These are phyloP conservation scores for Sinelater perroti DNA, from an alignment of 2,888 invertebrate genomes.

Conservation along the genomic window DNA sequence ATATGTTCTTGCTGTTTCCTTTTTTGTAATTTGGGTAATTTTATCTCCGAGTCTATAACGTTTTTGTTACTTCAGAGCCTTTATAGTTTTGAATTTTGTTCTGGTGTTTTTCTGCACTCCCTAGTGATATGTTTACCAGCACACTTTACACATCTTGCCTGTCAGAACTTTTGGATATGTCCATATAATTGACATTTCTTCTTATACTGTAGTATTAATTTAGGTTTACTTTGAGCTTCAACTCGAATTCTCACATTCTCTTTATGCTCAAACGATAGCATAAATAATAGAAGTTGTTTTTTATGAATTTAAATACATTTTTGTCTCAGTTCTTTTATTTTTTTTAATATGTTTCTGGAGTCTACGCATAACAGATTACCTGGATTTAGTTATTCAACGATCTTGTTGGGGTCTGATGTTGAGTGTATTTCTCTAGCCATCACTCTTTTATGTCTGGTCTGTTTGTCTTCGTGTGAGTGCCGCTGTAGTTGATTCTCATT, in stretches of 20 bases:
- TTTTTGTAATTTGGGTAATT: constrained; percentile 2
- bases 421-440: constrained; percentile 9
- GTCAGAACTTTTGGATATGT: constrained; percentile 14
- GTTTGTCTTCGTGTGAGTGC: constrained; percentile 23
- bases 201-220: constrained; percentile 5
- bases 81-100: constrained; percentile 14
- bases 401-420: constrained; percentile 8
- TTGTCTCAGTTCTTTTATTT: constrained; percentile 10
- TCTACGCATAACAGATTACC: constrained; percentile 6
- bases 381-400: constrained; percentile 7
- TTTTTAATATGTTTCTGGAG: constrained; percentile 9
- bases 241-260: constrained; percentile 9
- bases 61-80: constrained; percentile 18
- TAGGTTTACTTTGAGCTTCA: constrained; percentile 11
- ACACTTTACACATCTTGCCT: constrained; percentile 16
- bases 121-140: constrained; percentile 11
- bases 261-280: constrained; percentile 14
- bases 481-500: constrained; percentile 13
- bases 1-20: not conserved
- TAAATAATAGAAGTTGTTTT: constrained; percentile 13
- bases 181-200: constrained; percentile 10
- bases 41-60: constrained; percentile 5
- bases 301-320: constrained; percentile 3
- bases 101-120: constrained; percentile 7
- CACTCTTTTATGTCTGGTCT: constrained; percentile 14